Evolutionary conservation across 1,140 invertebrate species (phyloP), one percentile per base, ranked within the genome.

Genomic region (Hyles vespertilio): DNA sequence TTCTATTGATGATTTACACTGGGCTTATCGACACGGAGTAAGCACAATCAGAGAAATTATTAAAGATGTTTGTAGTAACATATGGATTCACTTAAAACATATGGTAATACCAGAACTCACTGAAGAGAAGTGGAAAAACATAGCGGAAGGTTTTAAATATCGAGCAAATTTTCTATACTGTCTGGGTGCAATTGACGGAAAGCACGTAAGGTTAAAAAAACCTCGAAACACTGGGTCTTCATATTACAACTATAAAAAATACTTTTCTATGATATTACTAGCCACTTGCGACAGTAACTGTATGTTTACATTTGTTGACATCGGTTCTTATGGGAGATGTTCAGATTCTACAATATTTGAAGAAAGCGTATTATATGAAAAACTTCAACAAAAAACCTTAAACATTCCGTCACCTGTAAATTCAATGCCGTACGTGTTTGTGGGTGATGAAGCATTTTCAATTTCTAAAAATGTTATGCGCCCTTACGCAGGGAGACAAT

Each of bases 61-160:
- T 49, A 68, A 61, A 36, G 60, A 70, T 60, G 72, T 80, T 22
- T 79, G 69, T 51, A 63, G 45, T 45, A 47, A 64, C 49, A 75
- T 79, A 65, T 81, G 74, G 76, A 59, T 53, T n/a, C 49, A 46
- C 44, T 62, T 78, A 58, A 59, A 64, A 60, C 46, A 60, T 53
- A 51, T 54, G 46, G 63, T 58, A 58, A 56, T 82, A n/a, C 65
- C 59, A 60, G 44, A 52, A 61, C 66, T 74, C 40, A 69, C 58
- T 61, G 51, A 59, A 64, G 58, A 70, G 81, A 54, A 72, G 87
- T 70, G 76, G 84, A 43, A 89, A 81, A 54, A 63, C 40, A 63
- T 58, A 58, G 44, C 50, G 36, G 46, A 61, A 56, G 56, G 61
- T 54, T 58, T 58, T 22, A 58, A 51, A 33, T 43, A 58, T 53